Base-by-base conservation (phyloP, 2,113 vertebrate genomes). In the Nycticorax nycticorax region DNA sequence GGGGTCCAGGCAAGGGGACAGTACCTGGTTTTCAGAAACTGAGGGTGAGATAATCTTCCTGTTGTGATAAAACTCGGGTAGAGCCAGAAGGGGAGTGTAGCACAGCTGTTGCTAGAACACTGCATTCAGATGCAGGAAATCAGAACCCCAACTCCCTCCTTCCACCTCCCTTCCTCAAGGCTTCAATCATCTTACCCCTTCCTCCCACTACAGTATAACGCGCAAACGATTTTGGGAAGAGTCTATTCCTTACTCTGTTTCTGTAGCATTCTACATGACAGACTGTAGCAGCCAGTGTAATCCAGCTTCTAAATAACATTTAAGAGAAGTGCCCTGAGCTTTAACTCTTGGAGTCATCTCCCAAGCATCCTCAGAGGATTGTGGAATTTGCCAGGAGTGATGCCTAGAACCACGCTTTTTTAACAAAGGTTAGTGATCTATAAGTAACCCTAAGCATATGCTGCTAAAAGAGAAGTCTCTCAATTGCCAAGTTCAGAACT, bases 381-480 rank as follows among this genome's bases (percentile, higher is more conserved):
- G 2, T 10, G 74, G 88, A 7, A 88, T 88, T 48, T 60, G 32
- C 45, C 75, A 69, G 73, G 52, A 79, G 66, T 1, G 43, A n/a
- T 79, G 69, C 57, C 74, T 32, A 39, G 35, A 92, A 59, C 53
- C 45, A 30, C 0, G 1, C 55, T 45, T 66, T 71, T 33, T 10
- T 5, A 8, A 7, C 3, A 37, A n/a, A 1, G 8, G 1, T 4
- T 41, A 21, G 22, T 1, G 21, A 17, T 32, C 76, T 18, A 3
- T 19, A 43, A 43, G 43, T 47, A 39, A 28, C 55, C 83, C 81
- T 4, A 20, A 74, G 64, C 23, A 50, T 12, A 16, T 52, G 62
- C 73, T 76, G 53, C 88, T 64, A 22, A 30, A 35, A n/a, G 17
- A 35, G 3, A 45, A 20, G 11, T 1, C 26, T 86, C 41, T 24